Evolutionary conservation across 2,888 invertebrate species (phyloP), one percentile per base, ranked within the genome.

Genomic region (Dendrolimus houi): DNA sequence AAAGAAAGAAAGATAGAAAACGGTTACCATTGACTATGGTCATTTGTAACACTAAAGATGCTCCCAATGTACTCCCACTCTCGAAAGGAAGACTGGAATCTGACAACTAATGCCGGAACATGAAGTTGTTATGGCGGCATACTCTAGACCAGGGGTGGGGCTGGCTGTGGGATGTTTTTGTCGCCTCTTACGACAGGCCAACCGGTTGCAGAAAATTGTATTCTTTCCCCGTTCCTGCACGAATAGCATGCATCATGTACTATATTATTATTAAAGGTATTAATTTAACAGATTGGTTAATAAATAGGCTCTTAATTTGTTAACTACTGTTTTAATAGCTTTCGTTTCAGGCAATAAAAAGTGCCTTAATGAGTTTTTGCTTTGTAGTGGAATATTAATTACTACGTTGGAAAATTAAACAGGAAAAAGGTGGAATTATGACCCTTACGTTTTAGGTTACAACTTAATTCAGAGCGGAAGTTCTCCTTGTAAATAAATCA

Each of bases 311-410:
- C 55, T 54, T 52, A 58, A 54, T 58, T 52, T 54, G 41, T 40
- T 29, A 54, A 54, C 52, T 40, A 40, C 13, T 53, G 55, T 40
- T 56, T 53, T 57, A 41, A 14, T 58, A 29, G 53, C 53, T 55
- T 55, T 58, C 55, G 55, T 55, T 58, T 58, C 54, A 40, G 40
- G 42, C 55, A 56, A 58, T 58, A 58, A 58, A 57, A 58, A 47
- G 47, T 47, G n/a, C 52, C 55, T 54, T 58, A 58, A 58, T 58
- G 55, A 58, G 52, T 58, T 58, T 29, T 55, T 40, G 52, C 54
- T 56, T 56, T 58, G 52, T 54, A 14, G 14, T 54, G 54, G 13
- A 54, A 54, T 55, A 58, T 58, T 55, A 58, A 58, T 58, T 58
- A 54, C 40, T 41, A 14, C 41, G 58, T 53, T 41, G 47, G 9